phyloP scores from a whole-genome alignment of 2,113 vertebrate genomes.

The Aix galericulata region DNA sequence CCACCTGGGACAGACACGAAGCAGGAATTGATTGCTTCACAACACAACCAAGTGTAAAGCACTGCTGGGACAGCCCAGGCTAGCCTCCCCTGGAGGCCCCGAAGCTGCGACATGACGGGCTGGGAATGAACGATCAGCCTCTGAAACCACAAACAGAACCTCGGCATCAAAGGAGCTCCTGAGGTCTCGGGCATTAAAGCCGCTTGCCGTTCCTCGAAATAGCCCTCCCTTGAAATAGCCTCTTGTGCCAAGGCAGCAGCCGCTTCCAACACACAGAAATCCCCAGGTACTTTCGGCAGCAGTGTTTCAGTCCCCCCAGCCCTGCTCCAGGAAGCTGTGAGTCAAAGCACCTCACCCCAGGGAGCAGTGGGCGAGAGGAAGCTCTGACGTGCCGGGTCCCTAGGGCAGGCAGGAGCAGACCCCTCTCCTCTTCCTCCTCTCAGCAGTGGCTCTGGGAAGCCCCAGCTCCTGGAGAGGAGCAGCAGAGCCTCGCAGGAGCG shows the following conservation, averaged over 20 bases:
- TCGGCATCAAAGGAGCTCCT: background rate
- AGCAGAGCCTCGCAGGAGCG: background rate
- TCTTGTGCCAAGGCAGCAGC: background rate
- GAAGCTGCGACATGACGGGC: fast-evolving
- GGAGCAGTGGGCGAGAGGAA: background rate
- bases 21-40: background rate
- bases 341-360: background rate
- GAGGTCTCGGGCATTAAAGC: background rate
- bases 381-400: background rate
- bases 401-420: background rate
- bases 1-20: background rate
- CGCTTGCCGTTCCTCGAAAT: background rate
- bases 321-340: background rate
- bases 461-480: too few relatives aligned
- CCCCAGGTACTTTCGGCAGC: background rate
- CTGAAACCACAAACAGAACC: background rate
- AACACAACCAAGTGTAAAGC: background rate
- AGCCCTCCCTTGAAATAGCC: background rate
- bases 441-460: too few relatives aligned
- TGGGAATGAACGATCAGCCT: background rate
- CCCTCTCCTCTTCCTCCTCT: too few relatives aligned
- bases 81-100: background rate
- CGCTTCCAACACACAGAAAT: background rate
- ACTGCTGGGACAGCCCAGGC: background rate
- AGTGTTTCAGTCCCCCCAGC: background rate